phyloP scores from a whole-genome alignment of 2,888 invertebrate species.

The Hermodice carunculata region DNA sequence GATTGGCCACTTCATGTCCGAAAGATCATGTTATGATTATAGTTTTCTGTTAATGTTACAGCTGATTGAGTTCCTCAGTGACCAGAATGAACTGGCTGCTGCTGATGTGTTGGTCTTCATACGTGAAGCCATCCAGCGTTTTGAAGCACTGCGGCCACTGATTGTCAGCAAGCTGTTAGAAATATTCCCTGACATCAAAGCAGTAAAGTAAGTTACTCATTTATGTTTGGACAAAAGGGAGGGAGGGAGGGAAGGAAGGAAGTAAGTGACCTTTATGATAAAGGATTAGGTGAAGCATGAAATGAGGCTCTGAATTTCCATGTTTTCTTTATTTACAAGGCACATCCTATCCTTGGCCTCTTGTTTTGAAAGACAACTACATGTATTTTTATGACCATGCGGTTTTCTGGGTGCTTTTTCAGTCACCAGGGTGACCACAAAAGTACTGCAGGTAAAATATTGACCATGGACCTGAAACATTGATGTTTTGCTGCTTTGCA shows the following conservation, averaged over 20 bases:
- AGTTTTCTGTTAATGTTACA: conserved; percentile 42
- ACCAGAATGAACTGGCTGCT: conserved; percentile 78
- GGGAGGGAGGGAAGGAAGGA: too few species aligned
- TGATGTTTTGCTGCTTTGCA: too few species aligned
- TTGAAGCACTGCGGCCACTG: conserved; percentile 82
- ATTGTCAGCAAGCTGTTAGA: conserved; percentile 84
- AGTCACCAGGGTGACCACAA: too few species aligned
- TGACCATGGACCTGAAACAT: too few species aligned
- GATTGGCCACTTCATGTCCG: too few species aligned
- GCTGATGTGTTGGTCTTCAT: conserved; percentile 95
- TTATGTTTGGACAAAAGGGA: neutral
- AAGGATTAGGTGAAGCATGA: neutral
- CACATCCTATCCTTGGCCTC: too few species aligned
- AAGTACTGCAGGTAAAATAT: too few species aligned
- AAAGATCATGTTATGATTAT: too few species aligned
- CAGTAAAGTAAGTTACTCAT: conserved; percentile 76
- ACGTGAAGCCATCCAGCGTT: conserved; percentile 92
- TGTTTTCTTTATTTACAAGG: neutral
- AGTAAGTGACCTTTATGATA: neutral
- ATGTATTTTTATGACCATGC: too few species aligned
- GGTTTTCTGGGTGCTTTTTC: too few species aligned
- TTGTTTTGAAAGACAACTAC: too few species aligned
- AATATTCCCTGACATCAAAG: conserved; percentile 87
- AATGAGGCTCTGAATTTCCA: neutral
- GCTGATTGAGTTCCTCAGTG: conserved; percentile 87